Evolutionary conservation across 2,888 invertebrate genomes (phyloP).

Genomic region (Calliopum simillimum): DNA sequence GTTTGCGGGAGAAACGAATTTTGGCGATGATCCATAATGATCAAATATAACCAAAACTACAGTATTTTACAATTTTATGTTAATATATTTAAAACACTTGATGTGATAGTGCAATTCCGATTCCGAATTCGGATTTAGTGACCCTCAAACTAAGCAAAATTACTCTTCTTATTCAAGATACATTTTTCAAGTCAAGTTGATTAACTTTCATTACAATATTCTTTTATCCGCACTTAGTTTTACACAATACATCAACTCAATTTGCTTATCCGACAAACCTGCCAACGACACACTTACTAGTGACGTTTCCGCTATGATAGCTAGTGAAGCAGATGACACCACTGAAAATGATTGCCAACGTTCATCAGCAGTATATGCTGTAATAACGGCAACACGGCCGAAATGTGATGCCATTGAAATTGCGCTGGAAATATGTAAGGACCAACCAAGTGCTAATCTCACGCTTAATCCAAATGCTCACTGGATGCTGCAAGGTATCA

Average conservation of each 20-base stretch:
- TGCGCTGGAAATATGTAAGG: constrained; percentile 67
- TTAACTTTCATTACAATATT: too few relatives aligned
- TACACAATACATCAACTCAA: constrained; percentile 55
- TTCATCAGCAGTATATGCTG: constrained; percentile 60
- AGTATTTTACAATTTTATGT: too few relatives aligned
- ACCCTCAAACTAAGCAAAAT: too few relatives aligned
- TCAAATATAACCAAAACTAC: too few relatives aligned
- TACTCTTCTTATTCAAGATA: too few relatives aligned
- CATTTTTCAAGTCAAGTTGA: too few relatives aligned
- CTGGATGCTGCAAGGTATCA: constrained; percentile 69
- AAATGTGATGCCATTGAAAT: constrained; percentile 61
- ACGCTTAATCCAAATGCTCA: constrained; percentile 65
- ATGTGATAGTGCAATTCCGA: too few relatives aligned
- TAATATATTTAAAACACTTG: too few relatives aligned
- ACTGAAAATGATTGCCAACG: constrained; percentile 68
- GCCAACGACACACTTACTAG: constrained; percentile 57
- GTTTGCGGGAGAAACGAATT: too few relatives aligned
- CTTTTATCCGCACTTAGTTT: constrained; percentile 43
- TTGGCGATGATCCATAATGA: too few relatives aligned
- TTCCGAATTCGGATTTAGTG: too few relatives aligned
- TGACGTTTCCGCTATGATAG: constrained; percentile 67
- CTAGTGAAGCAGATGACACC: constrained; percentile 70
- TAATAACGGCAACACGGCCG: constrained; percentile 53
- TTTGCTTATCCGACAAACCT: constrained; percentile 62
- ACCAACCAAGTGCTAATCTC: constrained; percentile 76